Evolutionary conservation across 2,888 invertebrate species (phyloP).

Genomic region (Drosophila mimica): DNA sequence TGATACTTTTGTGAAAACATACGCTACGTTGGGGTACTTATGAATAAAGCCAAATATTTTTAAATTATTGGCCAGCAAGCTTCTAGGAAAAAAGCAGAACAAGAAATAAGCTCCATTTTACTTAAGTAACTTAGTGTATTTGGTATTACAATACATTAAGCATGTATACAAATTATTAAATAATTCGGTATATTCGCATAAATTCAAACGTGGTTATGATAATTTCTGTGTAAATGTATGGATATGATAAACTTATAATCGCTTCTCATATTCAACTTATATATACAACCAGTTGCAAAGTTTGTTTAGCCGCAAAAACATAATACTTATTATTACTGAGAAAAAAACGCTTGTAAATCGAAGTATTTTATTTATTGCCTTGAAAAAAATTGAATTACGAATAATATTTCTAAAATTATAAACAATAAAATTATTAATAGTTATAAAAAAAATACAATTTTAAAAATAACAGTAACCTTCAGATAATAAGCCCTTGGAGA

Average conservation of each 20-base stretch:
- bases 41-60: constrained; percentile 86
- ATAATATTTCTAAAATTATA: constrained; percentile 3
- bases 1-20: constrained; percentile 96
- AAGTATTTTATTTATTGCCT: constrained; percentile 7
- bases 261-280: background rate
- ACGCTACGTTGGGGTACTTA: constrained; percentile 96
- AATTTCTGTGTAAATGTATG: constrained; percentile 7
- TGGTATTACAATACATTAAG: constrained; percentile 13
- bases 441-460: background rate
- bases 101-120: constrained; percentile 50
- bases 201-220: background rate
- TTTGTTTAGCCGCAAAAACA: constrained; percentile 4
- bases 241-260: background rate
- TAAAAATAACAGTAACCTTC: background rate
- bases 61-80: constrained; percentile 33
- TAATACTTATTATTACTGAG: constrained; percentile 8
- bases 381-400: background rate
- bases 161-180: constrained; percentile 12
- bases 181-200: constrained; percentile 3
- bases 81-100: constrained; percentile 59
- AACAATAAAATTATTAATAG: constrained; percentile 5
- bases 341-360: constrained; percentile 1
- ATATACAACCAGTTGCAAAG: constrained; percentile 1
- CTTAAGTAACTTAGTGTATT: constrained; percentile 2
- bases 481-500: constrained; percentile 5